Base-by-base conservation (phyloP, 2,797 vertebrate species). In the Erethizon dorsatum region DNA sequence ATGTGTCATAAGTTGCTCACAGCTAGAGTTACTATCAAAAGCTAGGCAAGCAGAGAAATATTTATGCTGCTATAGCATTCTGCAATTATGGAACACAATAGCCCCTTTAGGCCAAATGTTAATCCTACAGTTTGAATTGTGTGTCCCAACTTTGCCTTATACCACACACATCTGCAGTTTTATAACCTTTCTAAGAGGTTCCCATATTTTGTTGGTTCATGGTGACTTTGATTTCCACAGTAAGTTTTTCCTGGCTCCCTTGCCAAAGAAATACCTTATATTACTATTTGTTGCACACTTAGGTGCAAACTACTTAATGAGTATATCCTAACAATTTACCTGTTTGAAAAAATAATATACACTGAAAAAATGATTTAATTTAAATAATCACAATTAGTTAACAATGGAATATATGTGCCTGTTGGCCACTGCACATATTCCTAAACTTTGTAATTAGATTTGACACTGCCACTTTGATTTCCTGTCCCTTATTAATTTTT, bases 1-100 rank as follows among this genome's bases (percentile, higher is more conserved):
- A 97, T 95, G 83, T 97, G 77, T 80, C 97, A 97, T 96, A 96
- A 97, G 97, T 95, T 93, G 63, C 80, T 98, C 97, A 97, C 97
- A 96, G 95, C 92, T 87, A 97, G 95, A 97, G 91, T 96, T 97
- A 97, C 94, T 97, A 95, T 97, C 96, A 97, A 97, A 96, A 98
- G 83, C 90, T 93, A 95, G 50, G 92, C 95, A 97, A 96, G 94
- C 92, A 97, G 95, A 96, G 92, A 97, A 97, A 97, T 97, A 97
- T 89, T 97, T 96, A 96, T 96, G 92, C 83, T 97, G 57, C 80
- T 88, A 54, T 83, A 84, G 57, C 45, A 95, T 94, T 41, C 82
- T 83, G 73, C 90, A 96, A 94, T 97, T 96, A 94, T 89, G 47
- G 47, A 95, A 87, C 88, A 95, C 94, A 97, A 84, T 90, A 75